phyloP scores from a whole-genome alignment of 1,140 invertebrate genomes.

The Ceratina japonica region DNA sequence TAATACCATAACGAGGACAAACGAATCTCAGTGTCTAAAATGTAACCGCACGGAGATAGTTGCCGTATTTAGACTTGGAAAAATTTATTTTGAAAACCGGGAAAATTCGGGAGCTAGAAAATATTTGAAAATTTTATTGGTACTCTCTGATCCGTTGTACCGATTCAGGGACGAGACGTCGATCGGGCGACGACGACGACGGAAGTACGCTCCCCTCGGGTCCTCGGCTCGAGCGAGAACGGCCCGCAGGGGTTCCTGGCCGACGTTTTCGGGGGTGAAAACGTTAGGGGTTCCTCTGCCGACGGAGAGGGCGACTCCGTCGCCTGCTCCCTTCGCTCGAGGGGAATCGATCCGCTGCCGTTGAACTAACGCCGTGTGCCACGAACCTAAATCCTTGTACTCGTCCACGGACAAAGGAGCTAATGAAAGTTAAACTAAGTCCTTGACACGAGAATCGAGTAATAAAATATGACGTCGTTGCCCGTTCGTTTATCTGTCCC shows the following conservation, averaged over 20 bases:
- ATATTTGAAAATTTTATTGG: too few relatives aligned
- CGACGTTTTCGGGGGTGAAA: constrained; percentile 63
- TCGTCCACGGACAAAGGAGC: constrained; percentile 43
- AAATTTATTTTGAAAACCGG: too few relatives aligned
- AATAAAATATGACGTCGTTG: too few relatives aligned
- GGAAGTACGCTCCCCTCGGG: constrained; percentile 46
- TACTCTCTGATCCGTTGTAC: constrained; percentile 11
- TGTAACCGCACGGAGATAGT: too few relatives aligned
- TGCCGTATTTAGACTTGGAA: too few relatives aligned
- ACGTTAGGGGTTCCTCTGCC: constrained; percentile 50
- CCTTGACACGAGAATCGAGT: background rate
- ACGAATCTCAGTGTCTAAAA: too few relatives aligned
- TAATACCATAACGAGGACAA: too few relatives aligned
- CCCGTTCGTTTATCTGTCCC: background rate
- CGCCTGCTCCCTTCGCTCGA: constrained; percentile 58
- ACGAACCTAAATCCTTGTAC: constrained; percentile 59
- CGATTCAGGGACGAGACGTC: constrained; percentile 8
- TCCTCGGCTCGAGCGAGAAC: constrained; percentile 21
- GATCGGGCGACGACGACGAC: constrained; percentile 36
- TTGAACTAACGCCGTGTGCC: constrained; percentile 51
- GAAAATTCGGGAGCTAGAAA: too few relatives aligned
- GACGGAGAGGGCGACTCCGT: constrained; percentile 63
- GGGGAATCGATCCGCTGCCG: constrained; percentile 72
- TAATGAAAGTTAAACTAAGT: constrained; percentile 33
- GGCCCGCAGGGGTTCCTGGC: constrained; percentile 54